phyloP scores from a whole-genome alignment of 2,888 invertebrate species.

The Acanthacorydalis orientalis region DNA sequence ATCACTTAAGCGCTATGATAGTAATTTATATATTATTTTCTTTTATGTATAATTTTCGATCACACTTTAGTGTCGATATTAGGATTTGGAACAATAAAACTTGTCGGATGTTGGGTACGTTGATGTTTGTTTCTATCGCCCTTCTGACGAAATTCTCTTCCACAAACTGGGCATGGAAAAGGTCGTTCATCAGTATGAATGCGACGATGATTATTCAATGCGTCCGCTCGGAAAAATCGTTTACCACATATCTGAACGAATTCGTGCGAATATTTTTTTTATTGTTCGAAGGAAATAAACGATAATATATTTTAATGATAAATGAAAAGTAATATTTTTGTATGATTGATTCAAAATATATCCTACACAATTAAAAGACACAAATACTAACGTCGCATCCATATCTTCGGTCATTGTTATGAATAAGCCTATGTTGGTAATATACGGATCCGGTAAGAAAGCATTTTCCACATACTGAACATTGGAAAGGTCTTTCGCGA shows the following conservation, averaged over 20 bases:
- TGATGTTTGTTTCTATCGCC: constrained; percentile 39
- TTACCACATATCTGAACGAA: constrained; percentile 32
- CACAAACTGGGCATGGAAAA: constrained; percentile 33
- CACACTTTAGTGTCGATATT: too few species aligned
- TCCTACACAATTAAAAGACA: neutral
- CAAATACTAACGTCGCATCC: constrained; percentile 35
- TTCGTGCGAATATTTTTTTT: neutral
- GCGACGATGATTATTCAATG: constrained; percentile 41
- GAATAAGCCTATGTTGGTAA: constrained; percentile 43
- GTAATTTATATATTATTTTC: too few species aligned
- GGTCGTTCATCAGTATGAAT: constrained; percentile 44
- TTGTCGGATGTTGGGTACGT: constrained; percentile 30
- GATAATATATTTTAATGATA: too few species aligned
- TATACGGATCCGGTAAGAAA: constrained; percentile 45
- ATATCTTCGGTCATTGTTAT: constrained; percentile 43
- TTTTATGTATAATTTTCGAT: too few species aligned
- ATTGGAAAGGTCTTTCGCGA: constrained; percentile 43
- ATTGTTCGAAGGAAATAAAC: too few species aligned
- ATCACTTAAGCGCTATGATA: too few species aligned
- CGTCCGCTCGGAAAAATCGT: constrained; percentile 44
- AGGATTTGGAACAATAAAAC: neutral
- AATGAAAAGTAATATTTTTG: too few species aligned
- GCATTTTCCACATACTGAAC: constrained; percentile 39
- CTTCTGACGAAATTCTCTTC: constrained; percentile 33
- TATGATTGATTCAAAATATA: neutral